These are phyloP conservation scores for Reticulitermes lucifugus DNA, from an alignment of 2,888 invertebrate genomes.

Conservation along the genomic window DNA sequence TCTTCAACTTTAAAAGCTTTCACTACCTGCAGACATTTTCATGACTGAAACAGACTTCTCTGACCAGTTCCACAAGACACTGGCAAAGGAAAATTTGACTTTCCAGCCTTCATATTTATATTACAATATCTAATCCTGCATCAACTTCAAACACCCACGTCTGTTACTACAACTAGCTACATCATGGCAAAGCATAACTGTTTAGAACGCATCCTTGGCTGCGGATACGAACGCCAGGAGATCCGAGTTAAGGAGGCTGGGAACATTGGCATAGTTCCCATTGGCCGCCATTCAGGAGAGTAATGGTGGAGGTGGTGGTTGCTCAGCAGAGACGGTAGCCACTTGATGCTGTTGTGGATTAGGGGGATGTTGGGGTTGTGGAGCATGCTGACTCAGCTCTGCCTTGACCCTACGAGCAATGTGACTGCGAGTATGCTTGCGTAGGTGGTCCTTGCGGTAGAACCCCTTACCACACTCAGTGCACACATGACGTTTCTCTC, in stretches of 20 bases:
- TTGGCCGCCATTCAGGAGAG: slow-evolving; percentile 55
- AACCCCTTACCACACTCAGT: slow-evolving; percentile 91
- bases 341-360: slow-evolving; percentile 45
- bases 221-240: slow-evolving; percentile 54
- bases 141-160: background rate
- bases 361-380: slow-evolving; percentile 50
- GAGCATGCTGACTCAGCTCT: slow-evolving; percentile 79
- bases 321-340: slow-evolving; percentile 51
- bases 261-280: slow-evolving; percentile 55
- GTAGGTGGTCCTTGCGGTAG: slow-evolving; percentile 88
- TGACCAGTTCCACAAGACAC: background rate
- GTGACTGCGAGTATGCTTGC: slow-evolving; percentile 87
- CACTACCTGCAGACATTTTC: background rate
- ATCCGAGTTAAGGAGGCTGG: slow-evolving; percentile 55
- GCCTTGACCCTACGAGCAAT: slow-evolving; percentile 88
- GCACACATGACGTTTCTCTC: slow-evolving; percentile 88
- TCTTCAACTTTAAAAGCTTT: background rate
- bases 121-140: background rate
- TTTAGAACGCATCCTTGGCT: slow-evolving; percentile 53
- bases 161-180: background rate
- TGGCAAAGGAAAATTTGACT: background rate
- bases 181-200: background rate
- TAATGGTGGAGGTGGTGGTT: slow-evolving; percentile 52
- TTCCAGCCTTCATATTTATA: background rate
- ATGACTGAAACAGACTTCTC: background rate